Conservation (phyloP, 2,113 vertebrate genomes). For the Oxyruncus cristatus region DNA sequence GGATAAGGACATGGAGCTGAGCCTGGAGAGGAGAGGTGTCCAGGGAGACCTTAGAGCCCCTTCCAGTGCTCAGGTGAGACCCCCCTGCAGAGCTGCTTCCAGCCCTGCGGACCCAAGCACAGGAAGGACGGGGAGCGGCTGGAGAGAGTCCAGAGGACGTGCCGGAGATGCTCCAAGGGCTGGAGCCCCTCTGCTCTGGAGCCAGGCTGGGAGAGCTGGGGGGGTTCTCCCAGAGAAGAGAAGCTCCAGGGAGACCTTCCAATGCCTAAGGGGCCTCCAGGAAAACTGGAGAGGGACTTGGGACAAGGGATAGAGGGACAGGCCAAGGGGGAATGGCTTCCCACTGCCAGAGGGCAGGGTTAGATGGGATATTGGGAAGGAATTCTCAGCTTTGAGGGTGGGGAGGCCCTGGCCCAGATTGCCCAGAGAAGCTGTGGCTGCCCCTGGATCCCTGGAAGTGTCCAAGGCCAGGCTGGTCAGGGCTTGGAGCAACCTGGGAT, state of each 20-base stretch:
- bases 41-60: neutral
- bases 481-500: neutral
- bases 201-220: no score
- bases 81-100: no score
- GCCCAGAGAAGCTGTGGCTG: neutral
- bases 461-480: neutral
- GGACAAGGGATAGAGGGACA: neutral
- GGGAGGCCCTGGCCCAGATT: fast-evolving
- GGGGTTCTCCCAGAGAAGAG: neutral
- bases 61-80: no score
- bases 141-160: no score
- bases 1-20: neutral
- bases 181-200: no score
- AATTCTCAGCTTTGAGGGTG: neutral
- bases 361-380: neutral
- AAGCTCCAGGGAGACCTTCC: neutral
- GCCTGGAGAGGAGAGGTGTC: neutral
- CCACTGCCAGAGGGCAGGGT: neutral
- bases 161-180: no score
- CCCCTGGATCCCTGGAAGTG: neutral
- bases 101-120: no score
- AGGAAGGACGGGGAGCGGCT: no score
- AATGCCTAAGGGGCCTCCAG: neutral
- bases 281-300: neutral
- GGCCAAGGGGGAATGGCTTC: neutral